Conservation (phyloP, 92 coral and sea anemone species). For the Epizoanthus fatuus region DNA sequence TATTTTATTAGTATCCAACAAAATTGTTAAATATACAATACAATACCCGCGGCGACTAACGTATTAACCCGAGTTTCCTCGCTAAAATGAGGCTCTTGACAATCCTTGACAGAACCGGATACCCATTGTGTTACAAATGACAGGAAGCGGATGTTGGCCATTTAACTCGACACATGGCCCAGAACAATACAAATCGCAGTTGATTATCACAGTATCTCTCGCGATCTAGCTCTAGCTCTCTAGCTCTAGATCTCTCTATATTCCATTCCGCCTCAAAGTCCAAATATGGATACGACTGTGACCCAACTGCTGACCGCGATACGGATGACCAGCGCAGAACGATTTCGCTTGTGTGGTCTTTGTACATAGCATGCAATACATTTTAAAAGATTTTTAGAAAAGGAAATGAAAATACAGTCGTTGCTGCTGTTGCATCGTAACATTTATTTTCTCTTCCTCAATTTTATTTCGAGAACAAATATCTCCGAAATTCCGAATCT, state of each 20-base stretch:
- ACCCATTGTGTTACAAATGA: not conserved
- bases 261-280: not conserved
- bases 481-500: too few relatives aligned
- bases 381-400: too few relatives aligned
- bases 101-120: not conserved
- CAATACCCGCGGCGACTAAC: not conserved
- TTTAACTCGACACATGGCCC: not conserved
- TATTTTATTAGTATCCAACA: too few relatives aligned
- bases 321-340: not conserved
- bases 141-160: conserved; percentile 9
- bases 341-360: too few relatives aligned
- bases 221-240: too few relatives aligned
- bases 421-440: too few relatives aligned
- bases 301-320: conserved; percentile 18
- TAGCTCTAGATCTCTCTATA: too few relatives aligned
- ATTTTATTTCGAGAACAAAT: too few relatives aligned
- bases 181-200: conserved; percentile 2
- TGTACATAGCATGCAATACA: too few relatives aligned
- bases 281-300: not conserved
- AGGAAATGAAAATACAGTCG: too few relatives aligned
- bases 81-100: not conserved
- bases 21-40: conserved; percentile 11
- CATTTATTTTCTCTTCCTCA: too few relatives aligned
- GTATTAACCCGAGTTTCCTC: not conserved
- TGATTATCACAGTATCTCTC: not conserved